A percentile compares a stretch with the other conserved stretches of the same genome.
Evolutionary conservation across 2,113 vertebrate genomes (phyloP).

Genomic region (Amphilophus citrinellus): DNA sequence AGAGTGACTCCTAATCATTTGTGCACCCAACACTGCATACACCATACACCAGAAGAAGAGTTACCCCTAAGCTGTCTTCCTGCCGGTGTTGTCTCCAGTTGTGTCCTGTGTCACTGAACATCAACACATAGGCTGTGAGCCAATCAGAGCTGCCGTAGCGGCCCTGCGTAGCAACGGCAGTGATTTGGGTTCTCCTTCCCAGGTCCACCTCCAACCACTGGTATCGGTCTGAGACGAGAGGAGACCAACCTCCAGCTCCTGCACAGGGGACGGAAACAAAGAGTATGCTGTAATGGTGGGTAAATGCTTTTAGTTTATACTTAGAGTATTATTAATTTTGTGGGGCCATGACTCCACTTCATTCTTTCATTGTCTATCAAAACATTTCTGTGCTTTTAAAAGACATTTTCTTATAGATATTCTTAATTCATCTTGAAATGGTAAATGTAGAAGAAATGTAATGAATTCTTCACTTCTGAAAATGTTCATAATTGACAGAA

Average conservation of each 20-base stretch:
- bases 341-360: background rate
- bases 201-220: slow-evolving; percentile 95
- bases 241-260: slow-evolving; percentile 97
- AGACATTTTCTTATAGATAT: background rate
- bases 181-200: slow-evolving; percentile 87
- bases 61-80: slow-evolving; percentile 93
- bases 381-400: background rate
- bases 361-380: background rate
- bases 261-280: slow-evolving; percentile 30
- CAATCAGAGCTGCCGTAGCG: slow-evolving; percentile 94
- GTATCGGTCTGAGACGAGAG: slow-evolving; percentile 88
- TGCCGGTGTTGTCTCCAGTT: slow-evolving; percentile 94
- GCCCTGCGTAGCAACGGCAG: slow-evolving; percentile 90
- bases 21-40: background rate
- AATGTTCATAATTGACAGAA: no score
- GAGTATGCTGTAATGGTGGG: background rate
- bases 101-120: slow-evolving; percentile 92
- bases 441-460: background rate
- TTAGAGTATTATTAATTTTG: background rate
- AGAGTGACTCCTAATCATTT: background rate
- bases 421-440: background rate
- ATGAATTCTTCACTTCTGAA: no score
- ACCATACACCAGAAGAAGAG: slow-evolving; percentile 14
- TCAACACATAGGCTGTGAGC: slow-evolving; percentile 90
- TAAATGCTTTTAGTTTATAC: no score